phyloP scores from a whole-genome alignment of 2,113 vertebrate genomes.

The Bagarius yarrelli region DNA sequence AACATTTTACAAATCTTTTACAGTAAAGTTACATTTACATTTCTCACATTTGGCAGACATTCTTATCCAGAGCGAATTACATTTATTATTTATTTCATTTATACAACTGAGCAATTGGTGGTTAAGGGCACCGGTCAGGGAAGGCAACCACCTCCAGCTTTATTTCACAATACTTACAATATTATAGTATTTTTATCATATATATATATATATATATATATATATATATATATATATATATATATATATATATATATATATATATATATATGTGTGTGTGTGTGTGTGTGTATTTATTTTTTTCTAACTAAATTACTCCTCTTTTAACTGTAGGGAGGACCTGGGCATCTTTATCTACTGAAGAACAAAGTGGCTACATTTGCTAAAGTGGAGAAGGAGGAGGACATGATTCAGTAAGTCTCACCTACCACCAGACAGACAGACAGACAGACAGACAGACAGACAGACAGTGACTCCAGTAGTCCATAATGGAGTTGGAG shows the following conservation, averaged over 20 bases:
- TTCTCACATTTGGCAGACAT: too few species aligned
- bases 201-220: not conserved
- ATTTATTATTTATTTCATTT: too few species aligned
- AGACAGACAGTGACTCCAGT: not conserved
- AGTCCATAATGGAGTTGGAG: too few species aligned
- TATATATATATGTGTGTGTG: not conserved
- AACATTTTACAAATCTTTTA: too few species aligned
- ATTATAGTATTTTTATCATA: too few species aligned
- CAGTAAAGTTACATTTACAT: too few species aligned
- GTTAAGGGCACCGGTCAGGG: too few species aligned
- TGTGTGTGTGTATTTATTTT: not conserved
- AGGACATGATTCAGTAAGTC: constrained; percentile 95
- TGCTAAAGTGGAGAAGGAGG: constrained; percentile 97
- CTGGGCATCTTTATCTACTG: constrained; percentile 90
- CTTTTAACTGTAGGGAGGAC: constrained; percentile 79
- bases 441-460: not conserved
- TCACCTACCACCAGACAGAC: not conserved
- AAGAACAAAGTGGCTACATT: constrained; percentile 99
- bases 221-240: not conserved
- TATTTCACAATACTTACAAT: too few species aligned
- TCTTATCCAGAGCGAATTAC: too few species aligned
- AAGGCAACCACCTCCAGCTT: too few species aligned
- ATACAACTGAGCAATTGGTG: too few species aligned
- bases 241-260: constrained; percentile 2
- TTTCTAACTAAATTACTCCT: constrained; percentile 13